Conservation (phyloP, 1,140 invertebrate genomes). For the Goniozus legneri region DNA sequence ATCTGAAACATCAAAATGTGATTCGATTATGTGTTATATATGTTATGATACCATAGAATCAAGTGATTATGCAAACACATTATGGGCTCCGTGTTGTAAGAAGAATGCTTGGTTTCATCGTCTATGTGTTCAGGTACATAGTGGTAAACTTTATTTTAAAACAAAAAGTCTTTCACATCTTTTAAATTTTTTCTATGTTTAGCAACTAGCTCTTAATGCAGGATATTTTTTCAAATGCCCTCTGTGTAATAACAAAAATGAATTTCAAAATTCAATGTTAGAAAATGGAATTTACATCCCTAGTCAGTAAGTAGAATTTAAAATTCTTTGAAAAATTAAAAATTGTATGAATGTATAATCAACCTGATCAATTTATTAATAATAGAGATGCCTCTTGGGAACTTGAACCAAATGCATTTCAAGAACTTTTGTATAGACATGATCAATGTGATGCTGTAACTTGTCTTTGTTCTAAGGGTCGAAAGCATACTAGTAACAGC, state of each 20-base stretch:
- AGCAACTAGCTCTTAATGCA: slow-evolving; percentile 62
- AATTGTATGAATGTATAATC: not conserved
- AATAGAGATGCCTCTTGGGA: slow-evolving; percentile 69
- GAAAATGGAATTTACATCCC: slow-evolving; percentile 65
- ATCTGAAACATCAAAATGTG: slow-evolving; percentile 24
- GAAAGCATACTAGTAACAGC: slow-evolving; percentile 49
- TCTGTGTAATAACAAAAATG: slow-evolving; percentile 62
- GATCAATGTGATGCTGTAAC: slow-evolving; percentile 57
- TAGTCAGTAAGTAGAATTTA: slow-evolving; percentile 54
- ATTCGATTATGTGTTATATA: slow-evolving; percentile 52
- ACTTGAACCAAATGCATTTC: slow-evolving; percentile 62
- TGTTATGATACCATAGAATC: slow-evolving; percentile 56
- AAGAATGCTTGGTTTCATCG: slow-evolving; percentile 63
- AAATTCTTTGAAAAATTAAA: slow-evolving; percentile 3
- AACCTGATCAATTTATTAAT: slow-evolving; percentile 9
- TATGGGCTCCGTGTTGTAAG: slow-evolving; percentile 63
- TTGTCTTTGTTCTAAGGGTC: slow-evolving; percentile 60
- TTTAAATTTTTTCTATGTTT: slow-evolving; percentile 33
- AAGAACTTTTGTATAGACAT: slow-evolving; percentile 60
- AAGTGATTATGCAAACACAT: slow-evolving; percentile 40
- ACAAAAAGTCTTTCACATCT: slow-evolving; percentile 2
- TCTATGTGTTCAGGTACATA: slow-evolving; percentile 58
- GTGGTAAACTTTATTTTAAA: slow-evolving; percentile 2
- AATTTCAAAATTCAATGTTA: slow-evolving; percentile 61
- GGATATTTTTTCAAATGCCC: slow-evolving; percentile 72